Conservation (phyloP, 2,888 invertebrate genomes). For the Limnephilus auricula region DNA sequence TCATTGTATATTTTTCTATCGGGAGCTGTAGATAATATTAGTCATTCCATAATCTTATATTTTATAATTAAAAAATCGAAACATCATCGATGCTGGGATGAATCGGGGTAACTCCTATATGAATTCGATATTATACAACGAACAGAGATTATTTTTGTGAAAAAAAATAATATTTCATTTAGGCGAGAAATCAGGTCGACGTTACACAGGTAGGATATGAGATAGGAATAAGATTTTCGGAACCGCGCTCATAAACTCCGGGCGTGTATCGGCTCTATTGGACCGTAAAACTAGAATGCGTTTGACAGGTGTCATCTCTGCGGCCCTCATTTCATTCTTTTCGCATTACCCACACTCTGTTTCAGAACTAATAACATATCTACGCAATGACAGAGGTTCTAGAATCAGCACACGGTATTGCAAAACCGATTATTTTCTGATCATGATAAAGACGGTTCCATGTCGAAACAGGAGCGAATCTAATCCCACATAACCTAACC, state of each 20-base stretch:
- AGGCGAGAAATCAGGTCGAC: not conserved
- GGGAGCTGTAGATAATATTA: not conserved
- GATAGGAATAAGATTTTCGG: conserved; percentile 21
- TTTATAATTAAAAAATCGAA: not conserved
- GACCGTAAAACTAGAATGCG: conserved; percentile 44
- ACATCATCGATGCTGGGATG: not conserved
- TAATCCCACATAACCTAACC: no score
- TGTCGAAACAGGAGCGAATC: no score
- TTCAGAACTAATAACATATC: not conserved
- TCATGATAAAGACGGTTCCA: not conserved
- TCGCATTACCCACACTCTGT: conserved; percentile 9
- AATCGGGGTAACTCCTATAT: not conserved
- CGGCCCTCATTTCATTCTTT: conserved; percentile 20
- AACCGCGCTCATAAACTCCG: not conserved
- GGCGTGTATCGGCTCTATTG: conserved; percentile 28
- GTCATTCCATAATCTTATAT: not conserved
- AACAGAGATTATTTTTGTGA: not conserved
- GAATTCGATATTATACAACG: not conserved
- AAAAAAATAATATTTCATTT: not conserved
- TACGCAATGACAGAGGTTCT: not conserved
- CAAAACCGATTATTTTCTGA: not conserved
- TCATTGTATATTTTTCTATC: no score
- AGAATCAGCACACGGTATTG: not conserved
- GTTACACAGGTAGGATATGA: not conserved
- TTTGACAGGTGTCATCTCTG: conserved; percentile 54